Evolutionary conservation across 2,888 invertebrate species (phyloP), one percentile per base, ranked within the genome.

Genomic region (Diogma glabrata): DNA sequence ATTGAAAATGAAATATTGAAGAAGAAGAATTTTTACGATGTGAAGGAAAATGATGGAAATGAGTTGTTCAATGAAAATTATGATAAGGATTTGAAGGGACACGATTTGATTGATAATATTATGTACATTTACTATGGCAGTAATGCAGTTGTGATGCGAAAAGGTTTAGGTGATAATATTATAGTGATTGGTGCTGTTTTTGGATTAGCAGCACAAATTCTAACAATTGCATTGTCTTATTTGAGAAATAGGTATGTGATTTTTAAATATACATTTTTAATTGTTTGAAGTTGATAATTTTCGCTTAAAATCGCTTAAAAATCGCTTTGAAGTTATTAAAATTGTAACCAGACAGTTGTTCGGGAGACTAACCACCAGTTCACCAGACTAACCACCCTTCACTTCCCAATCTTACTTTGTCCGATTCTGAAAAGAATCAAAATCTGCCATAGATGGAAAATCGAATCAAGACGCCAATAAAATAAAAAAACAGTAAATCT

Each of bases 101-200:
- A 82, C 59, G 81, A 82, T 58, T 77, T 81, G 36, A 84, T 84
- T 49, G 83, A 84, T 60, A 82, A 82, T 60, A 77, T 84, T 46
- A 82, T 82, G 63, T 84, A 83, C 61, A 73, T 83, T 33, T 83
- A 84, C 58, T 82, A 82, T 71, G 78, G 72, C 63, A 77, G 67
- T 63, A 76, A 63, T 66, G 72, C 56, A 62, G 72, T 57, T 61
- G 74, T 58, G 67, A 74, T 58, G 67, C 71, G 56, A 64, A 76
- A 64, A 76, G 74, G 67, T 75, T 64, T 66, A 70, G 54, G 67
- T 67, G 75, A 78, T 3, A 64, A 67, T 16, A 70, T 71, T 58
- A 68, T 74, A 50, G 66, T 73, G 46, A 69, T 74, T 36, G 67
- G 72, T 28, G 74, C 73, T 1, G 72, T 73, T 47, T 61, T 75